phyloP scores from a whole-genome alignment of 1,140 invertebrate species.

The Varroa destructor region DNA sequence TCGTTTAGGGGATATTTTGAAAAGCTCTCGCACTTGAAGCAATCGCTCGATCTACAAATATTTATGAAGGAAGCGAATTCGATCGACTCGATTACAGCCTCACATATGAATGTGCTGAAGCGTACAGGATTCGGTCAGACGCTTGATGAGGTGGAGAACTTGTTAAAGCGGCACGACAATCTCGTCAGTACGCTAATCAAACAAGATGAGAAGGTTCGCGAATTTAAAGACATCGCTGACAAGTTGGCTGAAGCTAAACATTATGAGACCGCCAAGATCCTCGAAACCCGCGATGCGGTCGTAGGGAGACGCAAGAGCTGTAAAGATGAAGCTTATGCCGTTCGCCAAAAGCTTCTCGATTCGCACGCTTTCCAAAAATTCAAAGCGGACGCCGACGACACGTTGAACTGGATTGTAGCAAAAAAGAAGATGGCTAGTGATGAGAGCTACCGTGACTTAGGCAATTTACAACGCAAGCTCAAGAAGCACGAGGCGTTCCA shows the following conservation, averaged over 20 bases:
- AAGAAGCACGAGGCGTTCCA: slow-evolving; percentile 97
- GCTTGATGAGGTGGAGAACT: slow-evolving; percentile 81
- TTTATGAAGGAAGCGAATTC: slow-evolving; percentile 94
- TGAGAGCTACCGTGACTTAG: slow-evolving; percentile 79
- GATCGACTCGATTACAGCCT: slow-evolving; percentile 83
- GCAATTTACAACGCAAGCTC: slow-evolving; percentile 77
- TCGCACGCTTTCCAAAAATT: slow-evolving; percentile 71
- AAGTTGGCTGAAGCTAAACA: slow-evolving; percentile 66
- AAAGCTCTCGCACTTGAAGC: slow-evolving; percentile 66
- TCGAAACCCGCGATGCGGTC: slow-evolving; percentile 60
- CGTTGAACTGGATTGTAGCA: slow-evolving; percentile 63
- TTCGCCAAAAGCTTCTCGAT: slow-evolving; percentile 57
- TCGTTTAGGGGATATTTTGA: slow-evolving; percentile 54
- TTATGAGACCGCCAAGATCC: slow-evolving; percentile 62
- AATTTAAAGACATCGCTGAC: slow-evolving; percentile 71
- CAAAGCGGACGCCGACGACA: slow-evolving; percentile 70
- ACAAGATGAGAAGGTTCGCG: slow-evolving; percentile 78
- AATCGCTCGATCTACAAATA: slow-evolving; percentile 61
- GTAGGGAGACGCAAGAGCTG: slow-evolving; percentile 56
- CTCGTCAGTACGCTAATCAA: slow-evolving; percentile 82
- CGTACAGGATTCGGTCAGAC: slow-evolving; percentile 72
- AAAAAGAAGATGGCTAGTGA: slow-evolving; percentile 80
- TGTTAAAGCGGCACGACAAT: slow-evolving; percentile 83
- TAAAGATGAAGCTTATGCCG: slow-evolving; percentile 55
- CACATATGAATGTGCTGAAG: slow-evolving; percentile 83